phyloP scores from a whole-genome alignment of 1,140 invertebrate species.

The Cardiocondyla obscurior region DNA sequence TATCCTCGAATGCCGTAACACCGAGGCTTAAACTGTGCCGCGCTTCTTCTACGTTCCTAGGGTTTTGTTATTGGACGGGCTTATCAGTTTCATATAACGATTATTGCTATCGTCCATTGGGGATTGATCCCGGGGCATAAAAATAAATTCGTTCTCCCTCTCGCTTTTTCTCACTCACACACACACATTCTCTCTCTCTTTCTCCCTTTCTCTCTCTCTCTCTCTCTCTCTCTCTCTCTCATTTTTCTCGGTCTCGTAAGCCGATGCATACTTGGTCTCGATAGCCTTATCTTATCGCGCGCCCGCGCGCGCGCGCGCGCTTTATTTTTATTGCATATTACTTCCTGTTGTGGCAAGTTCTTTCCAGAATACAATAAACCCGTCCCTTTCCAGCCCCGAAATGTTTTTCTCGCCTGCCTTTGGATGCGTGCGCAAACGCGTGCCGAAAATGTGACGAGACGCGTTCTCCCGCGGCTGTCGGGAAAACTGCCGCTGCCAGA shows the following conservation, averaged over 20 bases:
- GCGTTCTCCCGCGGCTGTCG: neutral
- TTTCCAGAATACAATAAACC: slow-evolving; percentile 26
- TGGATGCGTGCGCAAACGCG: neutral
- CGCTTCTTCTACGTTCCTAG: neutral
- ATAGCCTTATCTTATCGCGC: slow-evolving; percentile 43
- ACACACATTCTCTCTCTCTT: neutral
- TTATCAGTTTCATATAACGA: slow-evolving; percentile 41
- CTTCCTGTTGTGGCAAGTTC: slow-evolving; percentile 39
- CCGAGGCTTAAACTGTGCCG: neutral
- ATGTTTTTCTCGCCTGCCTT: neutral
- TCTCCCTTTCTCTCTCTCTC: neutral
- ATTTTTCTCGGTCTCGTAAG: neutral
- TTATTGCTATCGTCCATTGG: slow-evolving; percentile 17
- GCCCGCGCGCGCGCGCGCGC: no score
- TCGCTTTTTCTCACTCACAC: neutral
- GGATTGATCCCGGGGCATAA: slow-evolving; percentile 25
- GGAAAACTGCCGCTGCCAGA: slow-evolving; percentile 29
- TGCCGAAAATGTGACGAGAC: slow-evolving; percentile 48
- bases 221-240: slow-evolving; percentile 12
- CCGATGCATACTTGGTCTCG: slow-evolving; percentile 13
- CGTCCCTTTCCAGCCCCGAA: neutral
- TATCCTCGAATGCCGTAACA: neutral
- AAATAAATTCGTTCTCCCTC: slow-evolving; percentile 26
- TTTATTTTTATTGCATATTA: slow-evolving; percentile 44
- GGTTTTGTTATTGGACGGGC: slow-evolving; percentile 14